Conservation (phyloP, 2,797 vertebrate genomes). For the Rallus crepitans region DNA sequence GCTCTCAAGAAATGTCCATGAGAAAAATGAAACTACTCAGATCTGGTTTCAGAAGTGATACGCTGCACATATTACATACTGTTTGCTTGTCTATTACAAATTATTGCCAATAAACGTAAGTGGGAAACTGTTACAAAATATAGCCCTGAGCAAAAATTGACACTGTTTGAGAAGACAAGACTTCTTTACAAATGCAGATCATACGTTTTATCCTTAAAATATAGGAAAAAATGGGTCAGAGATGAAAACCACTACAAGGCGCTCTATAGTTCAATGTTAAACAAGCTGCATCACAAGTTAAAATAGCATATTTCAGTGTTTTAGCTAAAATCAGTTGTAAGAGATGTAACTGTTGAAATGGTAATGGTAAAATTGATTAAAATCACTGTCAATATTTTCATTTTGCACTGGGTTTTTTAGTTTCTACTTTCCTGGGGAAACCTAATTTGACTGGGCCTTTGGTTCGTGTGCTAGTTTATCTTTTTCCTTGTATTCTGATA, state of each 20-base stretch:
- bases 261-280: background rate
- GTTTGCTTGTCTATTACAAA: slow-evolving; percentile 61
- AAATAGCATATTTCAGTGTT: background rate
- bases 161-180: background rate
- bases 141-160: slow-evolving; percentile 37
- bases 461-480: rapidly evolving
- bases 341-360: slow-evolving; percentile 1
- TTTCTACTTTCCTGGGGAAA: background rate
- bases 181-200: slow-evolving; percentile 33
- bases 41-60: slow-evolving; percentile 21
- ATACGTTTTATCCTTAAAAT: slow-evolving; percentile 31
- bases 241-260: slow-evolving; percentile 29
- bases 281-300: background rate
- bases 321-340: background rate
- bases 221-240: slow-evolving; percentile 51
- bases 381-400: slow-evolving; percentile 11
- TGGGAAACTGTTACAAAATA: slow-evolving; percentile 61
- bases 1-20: slow-evolving; percentile 4
- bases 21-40: slow-evolving; percentile 53
- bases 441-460: background rate
- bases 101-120: slow-evolving; percentile 57
- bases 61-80: background rate
- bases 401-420: background rate
- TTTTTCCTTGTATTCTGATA: background rate
- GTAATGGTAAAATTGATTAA: slow-evolving; percentile 15